Conservation (phyloP, 2,113 vertebrate genomes). For the Alouatta palliata region DNA sequence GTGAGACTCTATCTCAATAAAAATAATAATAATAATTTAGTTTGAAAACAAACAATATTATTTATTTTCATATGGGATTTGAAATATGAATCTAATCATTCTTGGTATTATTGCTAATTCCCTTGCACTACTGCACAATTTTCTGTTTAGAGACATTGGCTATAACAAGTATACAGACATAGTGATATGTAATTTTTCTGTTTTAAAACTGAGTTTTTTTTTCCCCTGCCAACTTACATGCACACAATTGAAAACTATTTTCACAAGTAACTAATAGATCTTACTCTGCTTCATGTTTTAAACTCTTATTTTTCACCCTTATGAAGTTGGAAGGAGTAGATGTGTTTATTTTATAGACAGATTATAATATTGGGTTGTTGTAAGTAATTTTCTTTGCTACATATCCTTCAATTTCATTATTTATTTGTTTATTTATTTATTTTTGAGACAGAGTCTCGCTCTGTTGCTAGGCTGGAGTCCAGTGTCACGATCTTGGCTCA, state of each 20-base stretch:
- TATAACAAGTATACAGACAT: background rate
- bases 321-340: background rate
- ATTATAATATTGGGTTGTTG: background rate
- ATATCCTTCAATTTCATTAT: background rate
- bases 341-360: background rate
- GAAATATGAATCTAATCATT: constrained; percentile 6
- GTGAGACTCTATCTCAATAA: too few species aligned
- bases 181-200: background rate
- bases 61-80: background rate
- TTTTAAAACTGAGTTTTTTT: background rate
- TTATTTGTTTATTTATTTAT: background rate
- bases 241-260: background rate
- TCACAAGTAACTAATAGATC: constrained; percentile 23
- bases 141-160: background rate
- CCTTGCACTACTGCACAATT: background rate
- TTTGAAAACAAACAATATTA: background rate
- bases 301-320: constrained; percentile 20
- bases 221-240: background rate
- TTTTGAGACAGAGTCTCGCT: too few species aligned
- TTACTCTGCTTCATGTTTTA: constrained; percentile 35
- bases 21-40: background rate
- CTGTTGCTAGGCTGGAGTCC: too few species aligned
- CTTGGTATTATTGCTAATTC: background rate
- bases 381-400: background rate
- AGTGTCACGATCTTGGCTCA: too few species aligned